Percentiles rank a stretch among this genome's conserved stretches.
phyloP scores from a whole-genome alignment of 2,113 vertebrate species.

The Callopanchax toddi region DNA sequence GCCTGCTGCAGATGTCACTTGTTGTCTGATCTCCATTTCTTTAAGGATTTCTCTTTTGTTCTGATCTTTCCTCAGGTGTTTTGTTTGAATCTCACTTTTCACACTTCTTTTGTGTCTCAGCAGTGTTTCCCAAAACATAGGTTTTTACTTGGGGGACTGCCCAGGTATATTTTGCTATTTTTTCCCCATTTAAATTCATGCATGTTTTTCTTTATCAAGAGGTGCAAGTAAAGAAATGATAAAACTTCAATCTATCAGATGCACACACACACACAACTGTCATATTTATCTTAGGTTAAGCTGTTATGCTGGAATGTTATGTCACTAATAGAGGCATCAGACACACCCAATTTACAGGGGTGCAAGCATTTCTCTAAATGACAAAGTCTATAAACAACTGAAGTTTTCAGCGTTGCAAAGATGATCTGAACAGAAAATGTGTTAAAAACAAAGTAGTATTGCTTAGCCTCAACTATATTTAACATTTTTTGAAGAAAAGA shows the following conservation, averaged over 20 bases:
- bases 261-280: background rate
- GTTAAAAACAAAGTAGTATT: too few relatives aligned
- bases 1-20: slow-evolving; percentile 8
- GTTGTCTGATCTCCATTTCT: slow-evolving; percentile 12
- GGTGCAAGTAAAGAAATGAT: background rate
- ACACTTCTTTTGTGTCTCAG: background rate
- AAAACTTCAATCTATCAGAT: background rate
- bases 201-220: background rate
- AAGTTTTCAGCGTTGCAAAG: background rate
- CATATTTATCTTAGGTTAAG: background rate
- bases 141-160: background rate
- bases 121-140: background rate
- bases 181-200: background rate
- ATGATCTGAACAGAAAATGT: background rate
- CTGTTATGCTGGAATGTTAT: too few relatives aligned
- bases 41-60: slow-evolving; percentile 11
- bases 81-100: slow-evolving; percentile 24
- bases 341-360: background rate
- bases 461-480: background rate
- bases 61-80: slow-evolving; percentile 9
- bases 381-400: too few relatives aligned
- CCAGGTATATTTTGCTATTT: slow-evolving; percentile 7
- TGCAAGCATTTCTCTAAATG: background rate
- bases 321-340: background rate
- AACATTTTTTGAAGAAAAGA: background rate